Conservation (phyloP, 2,797 vertebrate species). For the Staurois parvus region DNA sequence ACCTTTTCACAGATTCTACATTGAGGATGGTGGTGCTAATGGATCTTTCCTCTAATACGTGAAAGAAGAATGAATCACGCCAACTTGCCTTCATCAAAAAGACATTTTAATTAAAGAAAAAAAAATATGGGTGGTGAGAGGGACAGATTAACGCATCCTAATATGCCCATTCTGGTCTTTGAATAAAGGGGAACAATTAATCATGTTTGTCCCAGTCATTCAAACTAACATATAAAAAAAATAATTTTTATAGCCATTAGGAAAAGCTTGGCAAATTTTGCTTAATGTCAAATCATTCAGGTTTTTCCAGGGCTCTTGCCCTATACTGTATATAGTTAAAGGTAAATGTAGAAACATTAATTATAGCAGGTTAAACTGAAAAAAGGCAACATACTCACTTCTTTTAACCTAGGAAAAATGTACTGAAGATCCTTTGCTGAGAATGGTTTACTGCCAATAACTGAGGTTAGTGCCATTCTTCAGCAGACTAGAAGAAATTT, state of each 20-base stretch:
- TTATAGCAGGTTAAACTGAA: too few species aligned
- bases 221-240: background rate
- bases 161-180: conserved; percentile 9
- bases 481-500: too few species aligned
- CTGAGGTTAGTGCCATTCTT: too few species aligned
- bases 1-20: conserved; percentile 29
- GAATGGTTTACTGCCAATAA: too few species aligned
- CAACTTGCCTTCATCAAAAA: conserved; percentile 38
- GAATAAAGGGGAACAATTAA: background rate
- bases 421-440: too few species aligned
- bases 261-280: too few species aligned
- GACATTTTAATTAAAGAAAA: conserved; percentile 49
- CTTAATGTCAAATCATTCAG: too few species aligned
- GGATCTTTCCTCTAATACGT: background rate
- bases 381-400: too few species aligned
- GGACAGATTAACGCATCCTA: background rate
- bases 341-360: too few species aligned
- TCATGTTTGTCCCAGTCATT: conserved; percentile 2
- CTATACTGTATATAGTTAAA: too few species aligned
- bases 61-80: conserved; percentile 17
- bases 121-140: background rate
- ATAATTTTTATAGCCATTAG: background rate
- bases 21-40: conserved; percentile 14
- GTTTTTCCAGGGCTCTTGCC: too few species aligned
- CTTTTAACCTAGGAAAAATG: too few species aligned